These are phyloP conservation scores for Ditula angustiorana DNA, from an alignment of 2,888 invertebrate genomes.

Conservation along the genomic window DNA sequence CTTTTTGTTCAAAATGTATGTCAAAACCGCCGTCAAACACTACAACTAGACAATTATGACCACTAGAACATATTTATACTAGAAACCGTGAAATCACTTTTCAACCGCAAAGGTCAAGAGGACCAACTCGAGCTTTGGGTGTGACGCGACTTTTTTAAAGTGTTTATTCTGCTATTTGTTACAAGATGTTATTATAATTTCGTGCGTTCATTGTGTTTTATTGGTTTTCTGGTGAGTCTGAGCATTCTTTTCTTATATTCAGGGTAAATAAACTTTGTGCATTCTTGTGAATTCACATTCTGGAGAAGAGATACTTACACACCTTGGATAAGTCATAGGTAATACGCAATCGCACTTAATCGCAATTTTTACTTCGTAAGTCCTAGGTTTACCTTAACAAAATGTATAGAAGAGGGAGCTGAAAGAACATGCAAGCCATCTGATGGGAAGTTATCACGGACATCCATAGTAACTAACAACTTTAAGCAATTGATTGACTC, in stretches of 20 bases:
- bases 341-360: too few species aligned
- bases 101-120: constrained; percentile 41
- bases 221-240: constrained; percentile 15
- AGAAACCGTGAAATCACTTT: constrained; percentile 40
- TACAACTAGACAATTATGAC: constrained; percentile 14
- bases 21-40: constrained; percentile 30
- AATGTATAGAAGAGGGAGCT: too few species aligned
- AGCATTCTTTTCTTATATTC: neutral
- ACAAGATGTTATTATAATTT: constrained; percentile 34
- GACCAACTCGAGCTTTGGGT: constrained; percentile 36
- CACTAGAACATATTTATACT: constrained; percentile 17
- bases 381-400: too few species aligned
- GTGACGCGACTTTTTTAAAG: constrained; percentile 42
- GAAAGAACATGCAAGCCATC: too few species aligned
- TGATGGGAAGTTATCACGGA: too few species aligned
- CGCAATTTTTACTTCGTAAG: too few species aligned
- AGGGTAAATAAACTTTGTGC: neutral
- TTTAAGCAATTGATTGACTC: too few species aligned
- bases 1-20: constrained; percentile 18
- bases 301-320: neutral
- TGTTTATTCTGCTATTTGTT: constrained; percentile 39
- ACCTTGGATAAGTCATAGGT: too few species aligned
- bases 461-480: too few species aligned
- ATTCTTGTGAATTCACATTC: neutral
- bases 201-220: constrained; percentile 19